Base-by-base conservation (phyloP, 2,888 invertebrate species). In the Torymus aiolomorphi region DNA sequence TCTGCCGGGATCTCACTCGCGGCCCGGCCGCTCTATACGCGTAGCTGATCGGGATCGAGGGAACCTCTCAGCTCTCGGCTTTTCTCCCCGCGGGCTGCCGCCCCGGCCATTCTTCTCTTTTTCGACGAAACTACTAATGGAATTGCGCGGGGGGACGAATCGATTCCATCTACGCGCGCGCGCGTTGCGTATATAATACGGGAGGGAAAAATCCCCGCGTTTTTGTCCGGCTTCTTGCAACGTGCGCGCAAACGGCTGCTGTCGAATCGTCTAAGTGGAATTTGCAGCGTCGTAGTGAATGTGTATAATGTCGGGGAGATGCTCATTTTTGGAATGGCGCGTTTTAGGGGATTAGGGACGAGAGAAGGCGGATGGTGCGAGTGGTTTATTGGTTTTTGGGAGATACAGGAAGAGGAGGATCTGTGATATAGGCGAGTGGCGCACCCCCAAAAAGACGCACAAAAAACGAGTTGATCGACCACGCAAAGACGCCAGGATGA, bases 81-180 rank as follows among this genome's bases (percentile, higher is more conserved):
- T 75, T 57, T 59, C 11, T 20, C 13, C 49, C 14, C 8, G 8
- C 42, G 8, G 42, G 4, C 31, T 42, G 42, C 42, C 1, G 8
- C 42, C 8, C 5, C 42, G 42, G 42, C 42, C 56, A 16, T 31
- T 77, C 62, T 71, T 52, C 59, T 59, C 51, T 77, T 72, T 72
- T 72, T 54, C 72, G 13, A 1, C 59, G 31, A 54, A 72, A 61
- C 72, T 72, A 54, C 78, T 78, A 78, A 78, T 78, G 78, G 72
- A 77, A 78, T 78, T 72, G 67, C 78, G 8, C 67, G 18, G 31
- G 18, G 18, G 24, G 54, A 31, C 12, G 59, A 77, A 78, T 78
- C 72, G 78, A 78, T 78, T 73, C 42, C 66, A 71, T 71, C 52
- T 16, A 54, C 52, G 56, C 24, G 18, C 24, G 18, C 31, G 13